These are phyloP conservation scores for Novumbra hubbsi DNA, from an alignment of 2,797 vertebrate species.

Conservation along the genomic window DNA sequence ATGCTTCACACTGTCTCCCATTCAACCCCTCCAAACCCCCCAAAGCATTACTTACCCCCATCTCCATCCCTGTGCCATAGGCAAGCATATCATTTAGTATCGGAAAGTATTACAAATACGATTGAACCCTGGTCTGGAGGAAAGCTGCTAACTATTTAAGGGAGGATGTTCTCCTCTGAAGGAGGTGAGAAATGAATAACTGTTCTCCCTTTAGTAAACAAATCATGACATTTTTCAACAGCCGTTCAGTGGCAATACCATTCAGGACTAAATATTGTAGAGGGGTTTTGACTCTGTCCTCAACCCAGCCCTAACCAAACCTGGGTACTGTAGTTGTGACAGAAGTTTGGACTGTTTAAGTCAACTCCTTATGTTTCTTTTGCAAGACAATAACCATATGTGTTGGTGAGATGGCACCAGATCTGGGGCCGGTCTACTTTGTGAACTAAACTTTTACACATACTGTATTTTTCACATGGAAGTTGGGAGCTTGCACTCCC, in stretches of 20 bases:
- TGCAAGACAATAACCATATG: background rate
- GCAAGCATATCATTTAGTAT: background rate
- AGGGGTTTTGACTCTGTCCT: background rate
- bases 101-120: background rate
- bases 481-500: too few relatives aligned
- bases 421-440: background rate
- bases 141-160: constrained; percentile 24
- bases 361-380: background rate
- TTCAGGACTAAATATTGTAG: background rate
- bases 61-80: too few relatives aligned
- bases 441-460: too few relatives aligned
- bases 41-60: too few relatives aligned
- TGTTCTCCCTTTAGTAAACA: background rate
- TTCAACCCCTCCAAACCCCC: too few relatives aligned
- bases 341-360: background rate
- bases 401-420: background rate
- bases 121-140: constrained; percentile 5
- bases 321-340: background rate
- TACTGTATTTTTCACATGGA: too few relatives aligned
- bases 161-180: constrained; percentile 4
- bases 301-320: background rate
- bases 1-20: too few relatives aligned
- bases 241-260: background rate
- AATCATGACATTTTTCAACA: background rate
- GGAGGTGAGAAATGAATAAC: constrained; percentile 11